Evolutionary conservation across 2,797 vertebrate genomes (phyloP), one percentile per base, ranked within the genome.

Genomic region (Xenentodon cancila): DNA sequence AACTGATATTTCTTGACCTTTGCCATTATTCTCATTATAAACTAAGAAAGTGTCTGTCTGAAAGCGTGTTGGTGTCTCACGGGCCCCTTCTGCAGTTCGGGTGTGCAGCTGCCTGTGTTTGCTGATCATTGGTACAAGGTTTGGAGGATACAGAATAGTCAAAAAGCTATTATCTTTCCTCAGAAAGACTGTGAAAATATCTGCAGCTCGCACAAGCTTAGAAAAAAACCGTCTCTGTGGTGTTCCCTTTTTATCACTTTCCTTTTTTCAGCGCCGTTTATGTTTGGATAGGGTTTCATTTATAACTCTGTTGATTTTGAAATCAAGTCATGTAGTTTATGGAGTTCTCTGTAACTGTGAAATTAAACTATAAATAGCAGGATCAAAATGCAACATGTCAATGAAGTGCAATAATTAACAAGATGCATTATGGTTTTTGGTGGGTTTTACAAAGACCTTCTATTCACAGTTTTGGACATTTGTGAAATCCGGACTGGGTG

Each of bases 391-490:
- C 1, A 40, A 40, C 15, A 40, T 15, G 37, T 40, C 0, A 15
- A 40, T 30, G 4, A 43, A 51, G 25, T 27, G 42, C 20, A 60
- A 16, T 3, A 1, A 49, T 17, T 15, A 50, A 45, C 20, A 5
- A 5, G 30, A 3, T 15, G 15, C 42, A 51, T 9, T 13, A 6
- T 40, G 15, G 19, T 3, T 11, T 22, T 13, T 7, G 3, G 2
- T 55, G 54, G 65, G 12, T 71, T 60, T 20, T 48, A 2, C 12
- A 11, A 51, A 61, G 13, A 21, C n/a, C 5, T 58, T 20, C 59
- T 4, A 34, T 59, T 63, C 5, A 12, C 32, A 34, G 19, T 69
- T 34, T 59, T 22, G 63, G 48, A 63, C n/a, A 56, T 67, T 68
- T 1, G 0, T 56, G 16, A 22, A 44, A 48, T 59, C 21, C 54